phyloP scores from a whole-genome alignment of 2,888 invertebrate species.

The Dryomyza anilis region DNA sequence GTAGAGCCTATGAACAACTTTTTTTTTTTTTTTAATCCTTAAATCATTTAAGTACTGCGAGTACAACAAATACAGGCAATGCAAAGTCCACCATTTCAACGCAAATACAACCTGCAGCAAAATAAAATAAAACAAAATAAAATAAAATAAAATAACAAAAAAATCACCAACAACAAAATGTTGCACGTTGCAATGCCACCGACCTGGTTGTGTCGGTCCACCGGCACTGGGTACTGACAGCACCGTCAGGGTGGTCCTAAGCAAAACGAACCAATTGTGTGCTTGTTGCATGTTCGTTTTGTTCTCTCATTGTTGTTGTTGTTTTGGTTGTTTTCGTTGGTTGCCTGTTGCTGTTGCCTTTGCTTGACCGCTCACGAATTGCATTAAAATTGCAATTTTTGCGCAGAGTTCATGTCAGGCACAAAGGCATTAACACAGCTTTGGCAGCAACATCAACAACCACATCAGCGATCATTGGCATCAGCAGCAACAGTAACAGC shows the following conservation, averaged over 20 bases:
- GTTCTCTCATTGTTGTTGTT: not conserved
- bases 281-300: conserved; percentile 2
- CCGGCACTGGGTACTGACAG: too few species aligned
- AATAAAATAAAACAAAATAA: not conserved
- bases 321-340: conserved; percentile 6
- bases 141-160: not conserved
- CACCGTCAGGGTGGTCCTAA: conserved; percentile 46
- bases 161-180: not conserved
- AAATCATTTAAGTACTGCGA: too few species aligned
- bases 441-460: conserved; percentile 35
- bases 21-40: too few species aligned
- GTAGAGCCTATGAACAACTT: too few species aligned
- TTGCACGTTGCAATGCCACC: conserved; percentile 15
- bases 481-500: not conserved
- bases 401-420: conserved; percentile 57
- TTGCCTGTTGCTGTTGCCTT: conserved; percentile 19
- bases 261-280: conserved; percentile 40
- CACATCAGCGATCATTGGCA: not conserved
- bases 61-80: too few species aligned
- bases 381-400: conserved; percentile 58
- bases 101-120: not conserved
- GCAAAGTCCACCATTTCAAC: conserved; percentile 21
- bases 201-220: conserved; percentile 23
- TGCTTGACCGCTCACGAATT: conserved; percentile 53
- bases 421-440: conserved; percentile 28